A percentile compares a stretch with the other conserved stretches of the same genome.
Evolutionary conservation across 2,888 invertebrate genomes (phyloP).

Genomic region (Elysia crispata): DNA sequence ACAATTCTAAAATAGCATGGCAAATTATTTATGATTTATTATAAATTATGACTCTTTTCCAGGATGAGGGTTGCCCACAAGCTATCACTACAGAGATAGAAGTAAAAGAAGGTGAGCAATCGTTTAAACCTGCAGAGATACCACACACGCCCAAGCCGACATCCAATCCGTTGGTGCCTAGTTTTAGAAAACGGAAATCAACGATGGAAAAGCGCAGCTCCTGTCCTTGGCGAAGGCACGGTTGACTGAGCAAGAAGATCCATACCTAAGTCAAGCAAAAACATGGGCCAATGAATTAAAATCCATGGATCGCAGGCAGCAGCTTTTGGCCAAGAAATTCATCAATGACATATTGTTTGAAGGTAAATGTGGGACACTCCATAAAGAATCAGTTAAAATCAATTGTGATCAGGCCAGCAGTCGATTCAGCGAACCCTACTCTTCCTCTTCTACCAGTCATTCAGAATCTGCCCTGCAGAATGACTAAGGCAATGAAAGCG

Average conservation of each 20-base stretch:
- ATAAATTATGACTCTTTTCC: neutral
- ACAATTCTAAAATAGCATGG: neutral
- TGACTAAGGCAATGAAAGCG: neutral
- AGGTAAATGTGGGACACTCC: neutral
- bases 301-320: neutral
- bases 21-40: neutral
- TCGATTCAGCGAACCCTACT: neutral
- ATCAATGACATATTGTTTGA: neutral
- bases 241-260: neutral
- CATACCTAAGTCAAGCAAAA: conserved; percentile 7
- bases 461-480: too few relatives aligned
- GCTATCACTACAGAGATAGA: neutral
- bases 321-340: conserved; percentile 1
- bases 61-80: conserved; percentile 9
- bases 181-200: neutral
- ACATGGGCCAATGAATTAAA: conserved; percentile 16
- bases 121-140: neutral
- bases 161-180: neutral
- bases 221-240: neutral
- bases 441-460: neutral
- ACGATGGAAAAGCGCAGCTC: conserved; percentile 1
- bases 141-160: neutral
- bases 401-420: neutral
- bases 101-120: neutral
- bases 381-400: neutral